These are phyloP conservation scores for Philereme vetulata DNA, from an alignment of 2,888 invertebrate species.

Conservation along the genomic window DNA sequence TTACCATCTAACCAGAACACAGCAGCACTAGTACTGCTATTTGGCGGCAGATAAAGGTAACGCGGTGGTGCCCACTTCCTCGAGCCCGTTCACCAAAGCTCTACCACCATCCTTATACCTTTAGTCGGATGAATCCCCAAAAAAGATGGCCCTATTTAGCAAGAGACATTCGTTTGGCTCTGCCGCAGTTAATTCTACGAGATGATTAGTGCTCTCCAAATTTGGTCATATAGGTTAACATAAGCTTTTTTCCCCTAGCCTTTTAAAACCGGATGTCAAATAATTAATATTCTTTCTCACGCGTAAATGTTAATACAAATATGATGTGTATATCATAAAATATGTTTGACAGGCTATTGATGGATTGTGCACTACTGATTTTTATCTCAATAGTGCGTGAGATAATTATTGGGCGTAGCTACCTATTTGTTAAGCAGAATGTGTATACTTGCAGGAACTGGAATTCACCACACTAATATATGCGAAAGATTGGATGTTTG, in stretches of 20 bases:
- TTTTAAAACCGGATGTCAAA: slow-evolving; percentile 44
- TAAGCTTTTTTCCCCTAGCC: slow-evolving; percentile 25
- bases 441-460: slow-evolving; percentile 13
- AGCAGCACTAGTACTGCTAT: no score
- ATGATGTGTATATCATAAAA: slow-evolving; percentile 46
- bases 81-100: no score
- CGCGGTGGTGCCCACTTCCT: no score
- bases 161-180: background rate
- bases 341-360: slow-evolving; percentile 62
- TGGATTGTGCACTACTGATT: slow-evolving; percentile 56
- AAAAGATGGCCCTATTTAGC: slow-evolving; percentile 9
- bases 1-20: no score
- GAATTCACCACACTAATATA: no score
- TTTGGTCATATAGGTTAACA: slow-evolving; percentile 24
- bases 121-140: background rate
- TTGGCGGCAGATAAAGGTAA: no score
- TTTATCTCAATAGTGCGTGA: slow-evolving; percentile 28
- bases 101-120: no score
- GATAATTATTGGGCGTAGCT: slow-evolving; percentile 20
- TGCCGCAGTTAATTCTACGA: slow-evolving; percentile 14
- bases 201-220: slow-evolving; percentile 22
- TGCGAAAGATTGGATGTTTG: no score
- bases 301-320: slow-evolving; percentile 47
- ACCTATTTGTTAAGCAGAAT: slow-evolving; percentile 11
- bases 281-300: slow-evolving; percentile 55